Conservation (phyloP, 2,797 vertebrate genomes). For the Picus viridis region DNA sequence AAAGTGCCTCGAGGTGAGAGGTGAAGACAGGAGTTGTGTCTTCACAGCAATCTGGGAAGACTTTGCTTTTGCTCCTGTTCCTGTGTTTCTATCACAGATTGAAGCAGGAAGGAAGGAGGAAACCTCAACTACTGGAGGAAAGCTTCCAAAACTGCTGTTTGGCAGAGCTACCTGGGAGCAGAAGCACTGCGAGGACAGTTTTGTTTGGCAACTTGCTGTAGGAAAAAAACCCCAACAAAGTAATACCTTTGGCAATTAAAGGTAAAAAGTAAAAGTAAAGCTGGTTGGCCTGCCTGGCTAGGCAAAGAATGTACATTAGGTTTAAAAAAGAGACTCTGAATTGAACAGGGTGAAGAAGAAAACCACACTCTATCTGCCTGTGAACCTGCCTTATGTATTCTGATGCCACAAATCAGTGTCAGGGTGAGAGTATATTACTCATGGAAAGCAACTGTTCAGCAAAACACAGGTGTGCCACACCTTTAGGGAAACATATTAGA, state of each 20-base stretch:
- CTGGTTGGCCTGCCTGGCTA: neutral
- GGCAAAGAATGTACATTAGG: neutral
- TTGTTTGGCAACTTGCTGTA: slow-evolving; percentile 25
- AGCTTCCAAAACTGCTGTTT: slow-evolving; percentile 37
- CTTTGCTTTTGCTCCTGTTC: neutral
- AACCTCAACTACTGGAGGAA: neutral
- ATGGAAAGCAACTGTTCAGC: neutral
- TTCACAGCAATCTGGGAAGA: neutral
- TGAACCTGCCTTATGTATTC: neutral
- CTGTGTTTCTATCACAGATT: neutral
- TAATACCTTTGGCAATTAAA: slow-evolving; percentile 29
- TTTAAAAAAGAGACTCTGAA: slow-evolving; percentile 28
- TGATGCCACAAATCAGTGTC: neutral
- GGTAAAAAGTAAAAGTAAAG: neutral
- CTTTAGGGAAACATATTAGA: slow-evolving; percentile 5
- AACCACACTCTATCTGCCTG: neutral
- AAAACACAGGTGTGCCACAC: neutral
- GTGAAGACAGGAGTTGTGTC: neutral
- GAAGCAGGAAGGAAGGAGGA: neutral
- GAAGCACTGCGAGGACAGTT: slow-evolving; percentile 13
- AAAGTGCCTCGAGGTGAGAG: neutral
- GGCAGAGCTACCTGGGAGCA: slow-evolving; percentile 1
- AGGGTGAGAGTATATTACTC: neutral
- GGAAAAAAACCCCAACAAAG: neutral
- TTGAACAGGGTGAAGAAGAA: neutral